Base-by-base conservation (phyloP, 2,797 vertebrate species). In the Anas capensis region DNA sequence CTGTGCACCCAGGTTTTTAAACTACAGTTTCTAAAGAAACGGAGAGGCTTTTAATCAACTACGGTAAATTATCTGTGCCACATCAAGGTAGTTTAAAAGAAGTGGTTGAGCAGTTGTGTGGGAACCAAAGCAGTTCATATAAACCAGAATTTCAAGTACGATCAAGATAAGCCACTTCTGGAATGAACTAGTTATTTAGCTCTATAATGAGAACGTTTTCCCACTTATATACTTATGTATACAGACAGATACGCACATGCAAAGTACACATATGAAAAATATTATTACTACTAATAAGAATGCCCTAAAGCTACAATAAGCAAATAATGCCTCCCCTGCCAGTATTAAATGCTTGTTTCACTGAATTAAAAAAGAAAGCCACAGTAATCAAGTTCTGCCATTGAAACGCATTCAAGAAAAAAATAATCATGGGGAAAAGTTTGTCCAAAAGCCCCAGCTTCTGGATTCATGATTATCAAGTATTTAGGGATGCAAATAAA, bases 51-150 rank as follows among this genome's bases (percentile, higher is more conserved):
- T 71, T 79, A 31, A 82, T 51, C 83, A 95, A 69, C 36, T 29
- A 23, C 0, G 6, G 46, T 70, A 64, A 93, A 92, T 88, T 66
- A 88, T 75, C 48, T 78, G 0, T 36, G 48, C 86, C 80, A 86
- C 95, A 94, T 96, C 80, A 92, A 82, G 56, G 82, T 36, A 24
- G 84, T 92, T 86, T 57, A 77, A 91, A 93, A 90, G 14, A 83
- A 88, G 77, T 16, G 77, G 70, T 86, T 79, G 80, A 86, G 53
- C 78, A 42, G 70, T 93, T 93, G 71, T 82, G 90, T 94, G 96
- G 90, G 96, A 97, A 96, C 87, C 78, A 82, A 68, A 57, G 70
- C 42, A 46, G 56, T 92, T 91, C 54, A 81, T 56, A 29, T 62
- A n/a, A 90, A 90, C 48, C n/a, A 62, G 93, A 88, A 86, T 92